Evolutionary conservation across 2,797 vertebrate genomes (phyloP), one percentile per base, ranked within the genome.

Genomic region (Hozukius guyotensis): DNA sequence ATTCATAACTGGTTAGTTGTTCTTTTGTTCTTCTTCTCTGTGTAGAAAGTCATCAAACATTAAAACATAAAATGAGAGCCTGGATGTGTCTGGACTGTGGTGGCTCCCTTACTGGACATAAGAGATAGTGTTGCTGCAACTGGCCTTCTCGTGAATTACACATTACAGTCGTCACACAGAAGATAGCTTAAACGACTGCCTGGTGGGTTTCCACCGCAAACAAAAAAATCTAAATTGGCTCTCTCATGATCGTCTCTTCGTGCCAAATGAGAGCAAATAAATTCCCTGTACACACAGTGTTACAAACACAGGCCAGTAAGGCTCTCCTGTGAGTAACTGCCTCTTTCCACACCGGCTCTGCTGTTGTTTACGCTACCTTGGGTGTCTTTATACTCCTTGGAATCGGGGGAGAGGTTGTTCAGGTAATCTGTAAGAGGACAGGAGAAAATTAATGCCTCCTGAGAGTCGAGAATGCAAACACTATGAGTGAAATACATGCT

Each of bases 391-490:
- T 98, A 99, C 83, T 99, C 98, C 25, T 92, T 93, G 25, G 97
- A 97, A 91, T 99, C 97, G 4, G 97, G 97, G 73, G 96, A 97
- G 63, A 99, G 97, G 93, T 99, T 99, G 93, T 98, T 99, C 89
- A 99, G 94, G 90, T 99, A 99, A 96, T 99, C 98, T 99, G 94
- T 59, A 62, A 72, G 63, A 83, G 24, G 20, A 84, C 49, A 2
- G 75, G 56, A 78, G 4, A 61, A 75, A 61, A 81, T 72, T 1
- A 80, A 72, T 49, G 14, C 4, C 18, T 65, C 46, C 25, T 71
- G 56, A 74, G 16, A 64, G 62, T 27, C 11, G 13, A 73, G 18
- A 52, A 68, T 55, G 8, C 4, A 67, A 70, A 3, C 24, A 24
- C 2, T 20, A 8, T 11, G 13, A 53, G 29, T 60, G 11, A 81